Conservation (phyloP, 2,797 vertebrate species). For the Myiothlypis chrysogaster region DNA sequence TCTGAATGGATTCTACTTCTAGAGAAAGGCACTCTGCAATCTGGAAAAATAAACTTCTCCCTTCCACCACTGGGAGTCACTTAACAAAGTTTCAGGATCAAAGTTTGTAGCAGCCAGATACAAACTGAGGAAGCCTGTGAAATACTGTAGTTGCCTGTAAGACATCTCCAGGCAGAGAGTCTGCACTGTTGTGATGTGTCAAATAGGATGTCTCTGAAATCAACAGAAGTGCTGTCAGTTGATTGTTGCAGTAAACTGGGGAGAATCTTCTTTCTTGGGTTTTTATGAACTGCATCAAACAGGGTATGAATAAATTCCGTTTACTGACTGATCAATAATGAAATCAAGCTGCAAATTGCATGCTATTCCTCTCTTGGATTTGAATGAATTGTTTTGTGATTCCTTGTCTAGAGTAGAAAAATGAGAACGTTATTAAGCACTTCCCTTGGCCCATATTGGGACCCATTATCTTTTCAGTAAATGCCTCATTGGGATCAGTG, state of each 20-base stretch:
- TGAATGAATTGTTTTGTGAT: constrained; percentile 15
- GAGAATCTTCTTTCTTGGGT: neutral
- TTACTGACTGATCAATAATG: constrained; percentile 26
- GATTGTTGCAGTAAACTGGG: neutral
- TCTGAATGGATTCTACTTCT: neutral
- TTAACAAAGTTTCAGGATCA: neutral
- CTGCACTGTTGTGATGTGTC: neutral
- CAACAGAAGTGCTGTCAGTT: neutral
- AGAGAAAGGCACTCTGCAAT: neutral
- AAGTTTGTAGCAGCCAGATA: neutral
- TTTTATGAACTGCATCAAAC: neutral
- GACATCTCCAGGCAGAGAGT: neutral
- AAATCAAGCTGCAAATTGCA: constrained; percentile 41
- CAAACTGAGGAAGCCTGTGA: neutral
- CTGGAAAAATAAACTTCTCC: neutral
- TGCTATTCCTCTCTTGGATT: constrained; percentile 5
- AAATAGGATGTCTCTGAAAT: neutral
- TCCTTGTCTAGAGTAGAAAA: constrained; percentile 33
- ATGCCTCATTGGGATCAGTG: constrained; percentile 11
- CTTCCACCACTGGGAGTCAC: neutral
- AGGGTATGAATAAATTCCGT: neutral
- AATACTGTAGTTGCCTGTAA: neutral
- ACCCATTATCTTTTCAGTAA: constrained; percentile 37
- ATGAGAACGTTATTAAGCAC: neutral
- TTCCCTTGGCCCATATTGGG: neutral